Base-by-base conservation (phyloP, 2,113 vertebrate species). In the Solea solea region DNA sequence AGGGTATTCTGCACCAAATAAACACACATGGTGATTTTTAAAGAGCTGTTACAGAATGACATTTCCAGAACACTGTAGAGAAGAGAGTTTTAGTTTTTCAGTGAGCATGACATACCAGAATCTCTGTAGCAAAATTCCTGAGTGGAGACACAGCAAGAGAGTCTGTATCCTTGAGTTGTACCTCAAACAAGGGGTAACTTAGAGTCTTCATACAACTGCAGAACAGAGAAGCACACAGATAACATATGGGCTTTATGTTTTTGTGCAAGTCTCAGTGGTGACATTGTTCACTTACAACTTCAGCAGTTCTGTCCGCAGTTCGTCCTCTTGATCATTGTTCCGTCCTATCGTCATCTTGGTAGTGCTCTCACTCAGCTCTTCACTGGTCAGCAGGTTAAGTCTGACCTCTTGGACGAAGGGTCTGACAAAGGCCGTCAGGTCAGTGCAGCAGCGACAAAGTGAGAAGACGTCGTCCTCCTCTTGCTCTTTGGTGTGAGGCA, bases 141-240 rank as follows among this genome's bases (percentile, higher is more conserved):
- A 99, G 94, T 7, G 96, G 95, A 83, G 96, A 94, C 45, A 87
- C 87, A 54, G 86, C 87, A 63, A 88, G 74, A 9, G 92, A 93
- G 76, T 96, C 96, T 4, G 86, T 85, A 54, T 95, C 89, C 34
- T 92, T 91, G 53, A 98, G 92, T 9, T 95, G 94, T 44, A 95
- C 94, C 74, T 93, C 91, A 88, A 98, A 71, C 69, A 99, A 86
- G 7, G 96, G 96, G 69, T 91, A 94, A 74, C 93, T 93, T 83
- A 99, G 92, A 83, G 94, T 93, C 93, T 95, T 97, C 93, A 98
- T 96, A 88, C 95, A 98, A 91, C 98, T 99, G 85, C 53, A 81
- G 46, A 25, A 34, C 16, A 87, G 1, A 51, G 60, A 64, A 15
- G 69, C 21, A 72, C 7, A 15, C 5, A 4, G 9, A 14, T 11